Evolutionary conservation across 1,140 invertebrate genomes (phyloP).

Genomic region (Zaprionus camerounensis): DNA sequence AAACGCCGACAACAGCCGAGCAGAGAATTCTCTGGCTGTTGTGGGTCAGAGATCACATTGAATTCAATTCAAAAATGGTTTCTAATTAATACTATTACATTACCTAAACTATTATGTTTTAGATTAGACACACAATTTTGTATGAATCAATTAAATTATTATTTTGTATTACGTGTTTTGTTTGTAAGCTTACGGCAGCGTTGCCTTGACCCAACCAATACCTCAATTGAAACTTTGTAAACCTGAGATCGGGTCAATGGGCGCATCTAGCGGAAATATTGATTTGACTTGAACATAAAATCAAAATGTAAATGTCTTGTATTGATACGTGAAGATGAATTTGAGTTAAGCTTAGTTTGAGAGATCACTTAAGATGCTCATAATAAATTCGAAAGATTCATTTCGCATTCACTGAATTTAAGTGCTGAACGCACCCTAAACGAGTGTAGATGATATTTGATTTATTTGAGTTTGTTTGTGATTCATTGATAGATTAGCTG

Average conservation of each 20-base stretch:
- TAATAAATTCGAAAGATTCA: not conserved
- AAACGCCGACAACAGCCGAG: not conserved
- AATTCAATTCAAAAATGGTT: not conserved
- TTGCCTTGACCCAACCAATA: not conserved
- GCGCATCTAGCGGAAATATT: no score
- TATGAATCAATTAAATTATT: not conserved
- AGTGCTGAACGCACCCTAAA: conserved; percentile 10
- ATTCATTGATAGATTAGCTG: conserved; percentile 7
- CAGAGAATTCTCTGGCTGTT: not conserved
- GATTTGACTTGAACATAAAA: no score
- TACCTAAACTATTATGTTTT: not conserved
- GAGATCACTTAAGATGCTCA: not conserved
- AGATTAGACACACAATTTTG: not conserved
- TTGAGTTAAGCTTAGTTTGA: no score
- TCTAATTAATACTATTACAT: conserved; percentile 1
- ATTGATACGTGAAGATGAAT: not conserved
- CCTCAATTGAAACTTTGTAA: not conserved
- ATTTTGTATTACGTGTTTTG: not conserved
- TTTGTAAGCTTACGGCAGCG: not conserved
- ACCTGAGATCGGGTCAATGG: not conserved
- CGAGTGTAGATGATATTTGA: not conserved
- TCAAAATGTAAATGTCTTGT: no score
- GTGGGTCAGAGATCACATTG: conserved; percentile 7
- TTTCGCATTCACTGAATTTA: not conserved
- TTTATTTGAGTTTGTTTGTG: conserved; percentile 3